Percentiles rank a stretch among this genome's conserved stretches.
These are phyloP conservation scores for Sphinx pinastri DNA, from an alignment of 2,888 invertebrate species.

Conservation along the genomic window DNA sequence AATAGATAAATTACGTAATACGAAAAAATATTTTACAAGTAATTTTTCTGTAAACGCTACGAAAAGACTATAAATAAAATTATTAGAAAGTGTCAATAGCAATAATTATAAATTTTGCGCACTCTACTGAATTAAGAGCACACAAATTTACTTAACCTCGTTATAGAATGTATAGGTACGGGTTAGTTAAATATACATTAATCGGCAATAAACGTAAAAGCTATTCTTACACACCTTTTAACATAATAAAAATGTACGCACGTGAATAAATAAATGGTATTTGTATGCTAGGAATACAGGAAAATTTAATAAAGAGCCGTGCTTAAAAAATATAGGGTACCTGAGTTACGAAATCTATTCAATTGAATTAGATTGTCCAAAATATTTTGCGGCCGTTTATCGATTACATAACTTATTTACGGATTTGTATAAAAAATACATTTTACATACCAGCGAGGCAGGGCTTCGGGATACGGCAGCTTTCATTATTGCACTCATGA, in stretches of 20 bases:
- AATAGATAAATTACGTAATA: too few relatives aligned
- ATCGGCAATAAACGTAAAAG: too few relatives aligned
- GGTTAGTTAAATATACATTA: too few relatives aligned
- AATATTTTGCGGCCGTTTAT: conserved; percentile 45
- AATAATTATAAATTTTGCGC: too few relatives aligned
- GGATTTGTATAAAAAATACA: conserved; percentile 33
- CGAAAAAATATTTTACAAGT: too few relatives aligned
- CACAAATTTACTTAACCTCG: too few relatives aligned
- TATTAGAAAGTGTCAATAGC: too few relatives aligned
- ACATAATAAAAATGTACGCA: neutral
- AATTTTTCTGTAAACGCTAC: too few relatives aligned
- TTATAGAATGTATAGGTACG: too few relatives aligned
- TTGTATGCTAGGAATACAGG: neutral
- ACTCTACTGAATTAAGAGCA: too few relatives aligned
- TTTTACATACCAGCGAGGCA: conserved; percentile 67
- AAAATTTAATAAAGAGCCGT: neutral
- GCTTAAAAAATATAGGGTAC: neutral
- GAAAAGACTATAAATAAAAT: too few relatives aligned
- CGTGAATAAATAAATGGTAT: neutral
- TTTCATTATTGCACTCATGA: conserved; percentile 82
- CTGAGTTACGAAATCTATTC: neutral
- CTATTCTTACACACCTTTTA: too few relatives aligned
- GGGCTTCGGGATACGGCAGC: conserved; percentile 72
- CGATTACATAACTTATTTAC: conserved; percentile 74
- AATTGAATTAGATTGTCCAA: conserved; percentile 36